phyloP scores from a whole-genome alignment of 2,113 vertebrate genomes.

The Acrocephalus kingi region DNA sequence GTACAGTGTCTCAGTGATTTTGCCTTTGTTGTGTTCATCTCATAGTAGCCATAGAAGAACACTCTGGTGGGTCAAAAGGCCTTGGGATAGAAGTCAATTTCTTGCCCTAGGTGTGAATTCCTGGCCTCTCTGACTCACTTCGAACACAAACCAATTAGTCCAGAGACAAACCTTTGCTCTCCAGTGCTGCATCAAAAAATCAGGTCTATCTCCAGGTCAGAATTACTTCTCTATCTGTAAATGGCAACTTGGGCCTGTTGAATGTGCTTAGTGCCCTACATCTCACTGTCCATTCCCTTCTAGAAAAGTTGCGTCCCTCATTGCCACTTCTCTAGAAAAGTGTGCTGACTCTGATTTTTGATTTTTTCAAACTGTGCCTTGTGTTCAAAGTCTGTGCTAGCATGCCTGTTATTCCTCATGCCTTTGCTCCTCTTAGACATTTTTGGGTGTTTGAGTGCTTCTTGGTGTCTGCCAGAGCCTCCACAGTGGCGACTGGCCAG shows the following conservation, averaged over 20 bases:
- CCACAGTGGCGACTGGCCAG: rapidly evolving
- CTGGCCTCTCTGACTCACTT: rapidly evolving
- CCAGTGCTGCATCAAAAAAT: neutral
- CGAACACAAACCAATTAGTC: neutral
- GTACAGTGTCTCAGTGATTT: neutral
- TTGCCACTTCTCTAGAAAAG: neutral
- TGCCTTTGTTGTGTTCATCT: neutral
- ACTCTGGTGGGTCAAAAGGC: neutral
- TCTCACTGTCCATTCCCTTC: rapidly evolving
- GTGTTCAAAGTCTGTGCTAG: neutral
- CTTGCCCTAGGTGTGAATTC: neutral
- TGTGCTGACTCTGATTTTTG: rapidly evolving
- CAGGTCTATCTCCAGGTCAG: neutral
- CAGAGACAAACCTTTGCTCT: rapidly evolving
- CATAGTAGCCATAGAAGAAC: neutral
- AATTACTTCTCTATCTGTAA: neutral
- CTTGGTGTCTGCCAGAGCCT: neutral
- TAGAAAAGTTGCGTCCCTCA: neutral
- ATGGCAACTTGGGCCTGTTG: rapidly evolving
- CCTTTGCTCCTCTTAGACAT: neutral
- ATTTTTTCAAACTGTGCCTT: neutral
- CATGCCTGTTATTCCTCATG: neutral
- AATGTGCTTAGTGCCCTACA: neutral
- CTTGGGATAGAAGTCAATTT: neutral
- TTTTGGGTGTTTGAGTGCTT: neutral